Conservation (phyloP, 2,797 vertebrate species). For the Leptatherina wallacei region DNA sequence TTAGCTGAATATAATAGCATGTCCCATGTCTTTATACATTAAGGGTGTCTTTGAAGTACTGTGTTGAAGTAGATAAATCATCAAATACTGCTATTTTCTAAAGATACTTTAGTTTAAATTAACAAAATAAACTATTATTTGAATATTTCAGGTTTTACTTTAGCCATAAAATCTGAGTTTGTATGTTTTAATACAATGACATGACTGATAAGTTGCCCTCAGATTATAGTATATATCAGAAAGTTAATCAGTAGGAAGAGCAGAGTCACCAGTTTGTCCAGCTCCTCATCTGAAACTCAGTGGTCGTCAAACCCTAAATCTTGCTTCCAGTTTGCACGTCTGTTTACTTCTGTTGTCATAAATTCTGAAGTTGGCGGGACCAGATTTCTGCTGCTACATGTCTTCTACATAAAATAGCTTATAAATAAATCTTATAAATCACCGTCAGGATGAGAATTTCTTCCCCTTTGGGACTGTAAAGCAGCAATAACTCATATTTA, state of each 20-base stretch:
- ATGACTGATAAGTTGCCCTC: background rate
- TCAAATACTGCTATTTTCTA: background rate
- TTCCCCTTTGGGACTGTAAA: slow-evolving; percentile 2
- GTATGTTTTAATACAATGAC: background rate
- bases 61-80: background rate
- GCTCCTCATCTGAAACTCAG: no score
- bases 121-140: background rate
- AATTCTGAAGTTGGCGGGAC: slow-evolving; percentile 22
- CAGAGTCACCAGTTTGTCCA: background rate
- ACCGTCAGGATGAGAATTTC: background rate
- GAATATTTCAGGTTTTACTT: background rate
- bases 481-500: slow-evolving; percentile 9
- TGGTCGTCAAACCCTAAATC: background rate
- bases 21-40: background rate
- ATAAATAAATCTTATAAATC: slow-evolving; percentile 12
- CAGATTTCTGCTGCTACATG: slow-evolving; percentile 10
- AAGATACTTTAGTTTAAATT: background rate
- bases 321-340: slow-evolving; percentile 13
- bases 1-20: background rate
- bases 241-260: background rate
- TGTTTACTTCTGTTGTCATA: slow-evolving; percentile 24
- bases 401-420: slow-evolving; percentile 12
- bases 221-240: background rate
- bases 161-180: background rate
- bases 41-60: background rate